Evolutionary conservation across 2,888 invertebrate genomes (phyloP).

Genomic region (Cheilosia vernalis): DNA sequence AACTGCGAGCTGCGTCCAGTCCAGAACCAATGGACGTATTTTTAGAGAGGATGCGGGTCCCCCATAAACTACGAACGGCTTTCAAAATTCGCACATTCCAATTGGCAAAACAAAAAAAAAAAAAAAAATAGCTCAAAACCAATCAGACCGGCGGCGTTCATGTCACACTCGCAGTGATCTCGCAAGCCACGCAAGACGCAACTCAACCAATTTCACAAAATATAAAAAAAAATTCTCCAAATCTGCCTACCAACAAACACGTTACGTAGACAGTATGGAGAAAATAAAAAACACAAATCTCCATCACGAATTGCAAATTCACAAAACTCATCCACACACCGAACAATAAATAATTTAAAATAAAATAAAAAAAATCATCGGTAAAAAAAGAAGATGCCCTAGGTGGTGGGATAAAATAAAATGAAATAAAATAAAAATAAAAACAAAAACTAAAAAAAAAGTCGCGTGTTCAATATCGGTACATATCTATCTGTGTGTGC

Average conservation of each 20-base stretch:
- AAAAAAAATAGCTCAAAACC: no score
- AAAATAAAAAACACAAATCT: not conserved
- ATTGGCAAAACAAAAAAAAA: no score
- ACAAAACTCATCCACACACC: constrained; percentile 21
- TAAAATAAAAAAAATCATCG: constrained; percentile 14
- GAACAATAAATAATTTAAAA: not conserved
- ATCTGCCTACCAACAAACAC: not conserved
- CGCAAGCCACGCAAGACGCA: not conserved
- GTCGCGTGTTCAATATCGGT: constrained; percentile 20
- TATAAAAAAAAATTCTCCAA: not conserved
- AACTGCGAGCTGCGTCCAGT: no score
- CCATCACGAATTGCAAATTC: not conserved
- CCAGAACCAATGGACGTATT: no score
- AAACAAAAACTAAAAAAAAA: not conserved
- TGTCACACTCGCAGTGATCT: no score
- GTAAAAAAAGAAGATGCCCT: constrained; percentile 18
- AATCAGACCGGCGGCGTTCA: no score
- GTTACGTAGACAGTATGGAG: constrained; percentile 8
- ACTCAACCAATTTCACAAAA: not conserved
- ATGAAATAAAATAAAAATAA: no score
- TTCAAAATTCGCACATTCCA: no score
- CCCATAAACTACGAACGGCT: no score
- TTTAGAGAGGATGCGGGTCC: no score
- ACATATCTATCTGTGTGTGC: constrained; percentile 11
- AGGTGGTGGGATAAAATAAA: constrained; percentile 12